Evolutionary conservation across 2,797 vertebrate genomes (phyloP).

Genomic region (Arrhamphus sclerolepis): DNA sequence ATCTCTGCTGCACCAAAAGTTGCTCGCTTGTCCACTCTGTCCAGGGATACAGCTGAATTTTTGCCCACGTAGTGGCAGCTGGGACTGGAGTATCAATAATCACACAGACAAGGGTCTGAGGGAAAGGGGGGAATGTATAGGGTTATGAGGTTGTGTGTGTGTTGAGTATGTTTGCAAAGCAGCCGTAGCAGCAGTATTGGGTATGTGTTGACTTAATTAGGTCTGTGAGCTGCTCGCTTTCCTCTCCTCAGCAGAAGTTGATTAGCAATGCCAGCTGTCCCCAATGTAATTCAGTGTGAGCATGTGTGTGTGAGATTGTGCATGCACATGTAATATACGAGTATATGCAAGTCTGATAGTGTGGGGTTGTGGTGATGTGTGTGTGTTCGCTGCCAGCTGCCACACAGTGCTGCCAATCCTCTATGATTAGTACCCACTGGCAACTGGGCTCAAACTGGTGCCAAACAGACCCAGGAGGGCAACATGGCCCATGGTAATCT

Average conservation of each 20-base stretch:
- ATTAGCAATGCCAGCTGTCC: constrained; percentile 87
- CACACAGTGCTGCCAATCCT: constrained; percentile 83
- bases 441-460: constrained; percentile 84
- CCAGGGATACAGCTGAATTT: constrained; percentile 28
- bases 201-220: constrained; percentile 87
- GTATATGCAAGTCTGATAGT: constrained; percentile 59
- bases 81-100: constrained; percentile 48
- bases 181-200: constrained; percentile 77
- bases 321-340: constrained; percentile 60
- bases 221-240: constrained; percentile 81
- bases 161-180: constrained; percentile 66
- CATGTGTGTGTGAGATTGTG: constrained; percentile 52
- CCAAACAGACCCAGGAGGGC: constrained; percentile 83
- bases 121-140: constrained; percentile 35
- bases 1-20: constrained; percentile 68
- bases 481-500: constrained; percentile 78
- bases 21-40: constrained; percentile 50
- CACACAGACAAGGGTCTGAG: constrained; percentile 3
- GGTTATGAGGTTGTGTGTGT: constrained; percentile 35
- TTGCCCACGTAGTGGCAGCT: constrained; percentile 24
- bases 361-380: constrained; percentile 52
- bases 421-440: constrained; percentile 88
- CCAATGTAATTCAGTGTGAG: constrained; percentile 79
- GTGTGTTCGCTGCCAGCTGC: constrained; percentile 80
- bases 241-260: constrained; percentile 85